phyloP scores from a whole-genome alignment of 2,113 vertebrate species.

The Cygnus buccinator region DNA sequence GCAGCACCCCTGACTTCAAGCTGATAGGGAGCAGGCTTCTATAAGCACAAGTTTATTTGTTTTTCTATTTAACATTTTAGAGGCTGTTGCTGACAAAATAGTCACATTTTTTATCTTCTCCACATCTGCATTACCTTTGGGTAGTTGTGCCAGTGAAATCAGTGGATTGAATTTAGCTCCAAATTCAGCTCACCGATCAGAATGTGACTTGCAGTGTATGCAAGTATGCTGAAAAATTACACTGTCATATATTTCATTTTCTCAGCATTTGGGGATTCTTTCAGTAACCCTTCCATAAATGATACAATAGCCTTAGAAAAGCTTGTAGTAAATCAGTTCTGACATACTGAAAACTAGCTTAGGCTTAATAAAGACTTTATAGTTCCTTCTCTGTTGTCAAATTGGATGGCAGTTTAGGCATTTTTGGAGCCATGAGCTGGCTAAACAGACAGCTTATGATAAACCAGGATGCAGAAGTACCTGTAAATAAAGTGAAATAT shows the following conservation, averaged over 20 bases:
- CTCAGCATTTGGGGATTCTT: not conserved
- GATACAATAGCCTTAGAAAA: constrained; percentile 4
- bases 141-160: not conserved
- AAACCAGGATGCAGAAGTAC: not conserved
- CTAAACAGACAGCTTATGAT: not conserved
- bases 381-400: not conserved
- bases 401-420: not conserved
- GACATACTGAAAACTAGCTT: constrained; percentile 16
- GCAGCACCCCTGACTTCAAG: not conserved
- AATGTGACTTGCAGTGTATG: not conserved
- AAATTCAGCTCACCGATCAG: not conserved
- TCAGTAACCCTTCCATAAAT: not conserved
- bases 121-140: not conserved
- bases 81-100: not conserved
- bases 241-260: constrained; percentile 33
- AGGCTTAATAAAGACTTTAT: not conserved
- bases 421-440: not conserved
- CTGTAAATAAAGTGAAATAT: not conserved
- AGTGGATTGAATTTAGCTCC: constrained; percentile 8
- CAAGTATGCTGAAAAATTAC: constrained; percentile 6
- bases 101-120: not conserved
- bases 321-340: constrained; percentile 19
- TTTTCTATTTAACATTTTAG: not conserved
- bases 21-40: not conserved
- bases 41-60: not conserved